A percentile compares a stretch with the other conserved stretches of the same genome.
These are phyloP conservation scores for Cybosia mesomella DNA, from an alignment of 2,888 invertebrate genomes.

Conservation along the genomic window DNA sequence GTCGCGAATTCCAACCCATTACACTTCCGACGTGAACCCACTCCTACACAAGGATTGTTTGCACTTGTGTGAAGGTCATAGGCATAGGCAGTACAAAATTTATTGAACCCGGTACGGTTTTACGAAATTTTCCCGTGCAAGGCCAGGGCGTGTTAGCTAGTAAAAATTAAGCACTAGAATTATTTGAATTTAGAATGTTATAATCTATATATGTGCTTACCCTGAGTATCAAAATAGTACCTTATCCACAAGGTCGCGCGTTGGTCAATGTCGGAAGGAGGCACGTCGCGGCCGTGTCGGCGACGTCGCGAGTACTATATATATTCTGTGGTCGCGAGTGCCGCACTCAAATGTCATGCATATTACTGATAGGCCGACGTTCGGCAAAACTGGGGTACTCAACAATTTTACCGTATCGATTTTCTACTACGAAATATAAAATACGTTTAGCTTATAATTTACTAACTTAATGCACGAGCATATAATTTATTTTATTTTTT, in stretches of 20 bases:
- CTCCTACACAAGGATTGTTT: no score
- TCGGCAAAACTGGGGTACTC: constrained; percentile 58
- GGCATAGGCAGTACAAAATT: no score
- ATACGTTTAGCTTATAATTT: background rate
- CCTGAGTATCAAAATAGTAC: constrained; percentile 27
- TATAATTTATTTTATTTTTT: background rate
- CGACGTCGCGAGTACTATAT: no score
- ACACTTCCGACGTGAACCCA: no score
- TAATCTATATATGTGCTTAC: constrained; percentile 11
- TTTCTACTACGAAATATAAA: background rate
- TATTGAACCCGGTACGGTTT: no score
- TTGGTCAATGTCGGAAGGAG: constrained; percentile 59
- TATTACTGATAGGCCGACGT: constrained; percentile 71
- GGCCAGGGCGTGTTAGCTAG: no score
- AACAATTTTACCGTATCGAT: constrained; percentile 62
- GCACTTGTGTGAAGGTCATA: no score
- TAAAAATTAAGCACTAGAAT: no score
- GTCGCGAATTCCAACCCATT: no score
- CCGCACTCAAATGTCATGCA: constrained; percentile 82
- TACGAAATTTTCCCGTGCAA: no score
- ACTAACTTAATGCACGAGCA: background rate
- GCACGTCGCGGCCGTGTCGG: constrained; percentile 58
- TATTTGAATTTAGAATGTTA: background rate
- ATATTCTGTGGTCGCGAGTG: constrained; percentile 70
- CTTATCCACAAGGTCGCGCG: constrained; percentile 47